Base-by-base conservation (phyloP, 2,113 vertebrate species). In the Clupea harengus region DNA sequence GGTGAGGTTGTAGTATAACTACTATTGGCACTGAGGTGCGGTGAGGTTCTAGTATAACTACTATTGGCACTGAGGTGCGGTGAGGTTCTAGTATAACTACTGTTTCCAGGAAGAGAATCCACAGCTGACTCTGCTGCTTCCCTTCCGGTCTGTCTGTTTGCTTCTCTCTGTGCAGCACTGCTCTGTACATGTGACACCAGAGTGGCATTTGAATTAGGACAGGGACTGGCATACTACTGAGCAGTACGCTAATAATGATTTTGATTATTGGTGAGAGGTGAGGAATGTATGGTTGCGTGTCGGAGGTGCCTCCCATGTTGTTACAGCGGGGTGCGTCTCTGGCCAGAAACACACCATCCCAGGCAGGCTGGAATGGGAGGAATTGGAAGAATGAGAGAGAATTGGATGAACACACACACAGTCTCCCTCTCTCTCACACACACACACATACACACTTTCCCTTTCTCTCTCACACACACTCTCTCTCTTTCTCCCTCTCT, bases 391-490 rank as follows among this genome's bases (percentile, higher is more conserved):
- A 78, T 78, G 72, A 78, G 72, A 32, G 28, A 6, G 25, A 78
- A 32, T 15, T 39, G 72, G 72, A 78, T 39, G 72, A 78, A 15
- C 72, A 32, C 32, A n/a, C 4, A 6, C 57, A 64, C 9, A 6
- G 28, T 60, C 3, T 6, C 18, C 18, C 72, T 78, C 32, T 39
- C 72, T 44, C 82, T 60, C 15, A 0, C 64, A 32, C 25, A 64
- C 15, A 45, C 44, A 32, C 44, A 83, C 28, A 45, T 28, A 50
- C 46, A 46, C 18, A n/a, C 60, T 64, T 9, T 49, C 6, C 50
- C 50, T 39, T 39, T 39, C 64, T 32, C 72, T 78, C 72, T 78
- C 82, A 87, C 60, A 81, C 11, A 39, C 67, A 75, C 22, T 8
- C n/a, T 28, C 1, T 67, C n/a, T 67, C 8, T 60, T 1, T 13